Conservation (phyloP, 35 echinoderm and acorn worm species). For the Apostichopus californicus region DNA sequence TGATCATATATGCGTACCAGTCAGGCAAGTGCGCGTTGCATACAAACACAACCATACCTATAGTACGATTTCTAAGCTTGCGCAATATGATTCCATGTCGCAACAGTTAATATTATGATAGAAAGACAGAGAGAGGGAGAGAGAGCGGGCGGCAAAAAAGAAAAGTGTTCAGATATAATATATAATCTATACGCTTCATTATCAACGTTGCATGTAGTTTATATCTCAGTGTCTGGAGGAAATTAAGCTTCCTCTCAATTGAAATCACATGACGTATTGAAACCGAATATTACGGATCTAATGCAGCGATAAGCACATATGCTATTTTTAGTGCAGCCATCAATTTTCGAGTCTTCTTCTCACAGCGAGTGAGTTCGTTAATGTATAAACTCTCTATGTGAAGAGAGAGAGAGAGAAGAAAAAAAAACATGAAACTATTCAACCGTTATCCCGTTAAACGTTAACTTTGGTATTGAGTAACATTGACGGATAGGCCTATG, state of each 20-base stretch:
- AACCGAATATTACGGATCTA: background rate
- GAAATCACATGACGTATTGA: background rate
- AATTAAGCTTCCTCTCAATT: background rate
- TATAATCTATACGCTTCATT: too few species aligned
- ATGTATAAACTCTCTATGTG: background rate
- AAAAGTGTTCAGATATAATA: too few species aligned
- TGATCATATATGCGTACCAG: too few species aligned
- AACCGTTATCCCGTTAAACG: background rate
- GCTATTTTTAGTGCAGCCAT: slow-evolving; percentile 6
- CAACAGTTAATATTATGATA: too few species aligned
- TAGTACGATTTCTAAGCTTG: too few species aligned
- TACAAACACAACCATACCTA: too few species aligned
- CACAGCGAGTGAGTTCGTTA: background rate
- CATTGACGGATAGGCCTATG: background rate
- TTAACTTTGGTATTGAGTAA: background rate
- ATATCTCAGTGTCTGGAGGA: too few species aligned
- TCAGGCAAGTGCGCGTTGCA: too few species aligned
- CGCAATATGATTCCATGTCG: too few species aligned
- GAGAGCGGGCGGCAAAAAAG: too few species aligned
- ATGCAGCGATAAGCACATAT: background rate
- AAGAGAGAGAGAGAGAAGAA: background rate
- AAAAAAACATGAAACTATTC: background rate
- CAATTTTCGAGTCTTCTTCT: background rate
- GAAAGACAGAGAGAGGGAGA: too few species aligned
- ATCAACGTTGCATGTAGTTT: too few species aligned